Percentiles rank a stretch among this genome's conserved stretches.
These are phyloP conservation scores for Clarias magur DNA, from an alignment of 2,113 vertebrate species.

Conservation along the genomic window DNA sequence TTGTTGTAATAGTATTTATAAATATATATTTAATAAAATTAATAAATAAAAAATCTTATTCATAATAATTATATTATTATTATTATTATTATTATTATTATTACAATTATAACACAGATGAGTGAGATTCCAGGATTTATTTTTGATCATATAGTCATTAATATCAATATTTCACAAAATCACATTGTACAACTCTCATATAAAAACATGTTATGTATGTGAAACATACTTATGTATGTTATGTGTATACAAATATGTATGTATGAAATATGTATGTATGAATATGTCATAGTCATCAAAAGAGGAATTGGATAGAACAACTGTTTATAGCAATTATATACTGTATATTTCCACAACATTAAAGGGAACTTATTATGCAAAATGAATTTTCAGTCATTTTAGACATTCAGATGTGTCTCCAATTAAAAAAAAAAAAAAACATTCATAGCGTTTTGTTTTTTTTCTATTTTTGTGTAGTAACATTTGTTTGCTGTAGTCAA, in stretches of 20 bases:
- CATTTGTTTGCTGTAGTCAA: neutral
- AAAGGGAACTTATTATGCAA: no score
- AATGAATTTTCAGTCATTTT: no score
- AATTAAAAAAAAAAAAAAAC: no score
- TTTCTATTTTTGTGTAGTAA: neutral
- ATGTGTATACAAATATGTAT: no score
- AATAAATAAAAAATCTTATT: neutral
- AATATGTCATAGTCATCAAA: neutral
- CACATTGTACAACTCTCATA: neutral
- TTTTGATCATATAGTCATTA: neutral
- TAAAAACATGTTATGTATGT: neutral
- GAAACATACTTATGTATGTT: no score
- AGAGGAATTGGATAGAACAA: neutral
- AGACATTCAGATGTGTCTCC: no score
- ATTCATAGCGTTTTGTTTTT: no score
- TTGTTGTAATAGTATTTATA: no score
- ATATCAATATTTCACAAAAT: neutral
- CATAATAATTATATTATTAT: neutral
- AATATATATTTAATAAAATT: no score
- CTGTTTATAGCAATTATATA: neutral
- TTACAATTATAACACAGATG: neutral
- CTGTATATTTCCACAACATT: no score
- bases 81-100: neutral
- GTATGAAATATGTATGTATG: no score
- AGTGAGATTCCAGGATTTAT: neutral